Base-by-base conservation (phyloP, 2,888 invertebrate species). In the Notodonta dromedarius region DNA sequence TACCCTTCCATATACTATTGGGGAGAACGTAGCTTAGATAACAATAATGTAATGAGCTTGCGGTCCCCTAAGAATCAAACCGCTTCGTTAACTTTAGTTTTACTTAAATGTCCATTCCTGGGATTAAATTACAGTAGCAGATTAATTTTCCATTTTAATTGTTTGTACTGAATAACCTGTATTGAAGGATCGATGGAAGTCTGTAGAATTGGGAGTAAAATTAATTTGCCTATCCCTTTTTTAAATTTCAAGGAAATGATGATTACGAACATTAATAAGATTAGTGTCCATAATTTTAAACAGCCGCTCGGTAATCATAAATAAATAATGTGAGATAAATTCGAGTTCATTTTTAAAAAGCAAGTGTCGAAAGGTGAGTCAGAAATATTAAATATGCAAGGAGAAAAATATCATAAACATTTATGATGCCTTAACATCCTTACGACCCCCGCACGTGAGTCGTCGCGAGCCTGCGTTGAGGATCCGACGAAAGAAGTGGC, bases 41-140 rank as follows among this genome's bases (percentile, higher is more conserved):
- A 87, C 86, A 86, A 83, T 88, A 85, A 86, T 85, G 82, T 88
- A 87, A 88, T 84, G 83, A 83, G 80, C 79, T 76, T 77, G 81
- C 73, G 82, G 81, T 78, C 80, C 77, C 78, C 72, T 85, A 84
- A 72, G 70, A 68, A 77, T 75, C 79, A 60, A 76, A 82, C 78
- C 77, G 72, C 84, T 78, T 76, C 79, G 80, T 86, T 83, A 78
- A 79, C 76, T 76, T 70, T 67, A 70, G 71, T 74, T 71, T 74
- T 73, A 24, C 24, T 24, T 24, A 24, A 69, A 65, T 57, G 59
- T 59, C 58, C 55, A 60, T 54, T 59, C 62, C 61, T 58, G 52
- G 55, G 14, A 60, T 63, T 65, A 58, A 35, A 58, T 63, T 60
- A 7, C 40, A 8, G 56, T 14, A 5, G 5, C 56, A 7, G 11